Evolutionary conservation across 2,113 vertebrate genomes (phyloP).

Genomic region (Chamaetylas fuelleborni): DNA sequence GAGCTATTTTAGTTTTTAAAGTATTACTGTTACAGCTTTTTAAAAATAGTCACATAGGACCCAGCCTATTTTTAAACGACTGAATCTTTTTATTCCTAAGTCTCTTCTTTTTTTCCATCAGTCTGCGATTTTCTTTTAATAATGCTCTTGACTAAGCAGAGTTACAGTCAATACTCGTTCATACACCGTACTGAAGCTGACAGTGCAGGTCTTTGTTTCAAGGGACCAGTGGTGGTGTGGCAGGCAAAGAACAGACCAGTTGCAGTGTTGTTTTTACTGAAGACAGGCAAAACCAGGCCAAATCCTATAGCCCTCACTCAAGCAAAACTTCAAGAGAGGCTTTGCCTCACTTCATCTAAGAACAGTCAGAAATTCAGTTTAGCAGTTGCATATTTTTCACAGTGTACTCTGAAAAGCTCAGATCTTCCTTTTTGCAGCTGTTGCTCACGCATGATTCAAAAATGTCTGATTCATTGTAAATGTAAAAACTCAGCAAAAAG

Average conservation of each 20-base stretch:
- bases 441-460: neutral
- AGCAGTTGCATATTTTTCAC: neutral
- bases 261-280: neutral
- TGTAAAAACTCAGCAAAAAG: neutral
- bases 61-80: slow-evolving; percentile 11
- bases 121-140: neutral
- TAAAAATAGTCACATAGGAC: neutral
- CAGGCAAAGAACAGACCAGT: neutral
- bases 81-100: neutral
- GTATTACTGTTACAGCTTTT: neutral
- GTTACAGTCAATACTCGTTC: neutral
- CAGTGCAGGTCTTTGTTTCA: neutral
- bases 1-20: slow-evolving; percentile 8
- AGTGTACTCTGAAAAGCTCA: neutral
- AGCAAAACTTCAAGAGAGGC: neutral
- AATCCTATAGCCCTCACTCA: neutral
- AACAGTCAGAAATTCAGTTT: neutral
- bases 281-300: neutral
- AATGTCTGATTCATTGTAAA: neutral
- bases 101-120: neutral
- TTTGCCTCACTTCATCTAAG: neutral
- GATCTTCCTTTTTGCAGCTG: neutral
- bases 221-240: neutral
- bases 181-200: neutral
- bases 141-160: neutral